phyloP scores from a whole-genome alignment of 2,797 vertebrate genomes.

The Caiman crocodilus region DNA sequence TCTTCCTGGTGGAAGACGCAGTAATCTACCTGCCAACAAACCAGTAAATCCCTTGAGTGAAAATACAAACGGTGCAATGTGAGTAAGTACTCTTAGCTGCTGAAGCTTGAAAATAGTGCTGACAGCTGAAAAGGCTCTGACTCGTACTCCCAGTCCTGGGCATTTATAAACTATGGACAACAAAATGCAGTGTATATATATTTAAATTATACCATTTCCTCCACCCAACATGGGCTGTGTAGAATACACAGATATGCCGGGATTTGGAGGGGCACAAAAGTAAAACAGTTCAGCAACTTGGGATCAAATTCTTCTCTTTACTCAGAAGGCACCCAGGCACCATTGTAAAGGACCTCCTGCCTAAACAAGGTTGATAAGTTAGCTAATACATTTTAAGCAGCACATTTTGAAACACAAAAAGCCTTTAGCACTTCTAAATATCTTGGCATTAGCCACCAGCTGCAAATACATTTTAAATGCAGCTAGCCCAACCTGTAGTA shows the following conservation, averaged over 20 bases:
- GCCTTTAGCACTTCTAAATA: neutral
- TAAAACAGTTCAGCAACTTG: neutral
- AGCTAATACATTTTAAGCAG: neutral
- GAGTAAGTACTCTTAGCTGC: neutral
- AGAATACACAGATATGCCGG: accelerated
- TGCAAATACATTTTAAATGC: neutral
- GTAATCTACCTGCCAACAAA: neutral
- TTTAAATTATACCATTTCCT: neutral
- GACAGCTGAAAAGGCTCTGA: neutral
- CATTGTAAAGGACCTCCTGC: neutral
- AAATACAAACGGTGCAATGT: neutral
- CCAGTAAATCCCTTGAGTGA: neutral
- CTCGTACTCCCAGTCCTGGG: accelerated
- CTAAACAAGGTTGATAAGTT: neutral
- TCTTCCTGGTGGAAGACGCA: neutral
- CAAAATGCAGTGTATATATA: neutral
- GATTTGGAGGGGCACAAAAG: neutral
- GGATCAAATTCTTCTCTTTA: neutral
- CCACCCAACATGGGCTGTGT: neutral
- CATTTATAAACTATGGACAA: neutral
- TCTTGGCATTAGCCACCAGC: neutral
- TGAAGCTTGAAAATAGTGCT: neutral
- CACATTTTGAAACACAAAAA: neutral
- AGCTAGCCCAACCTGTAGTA: neutral
- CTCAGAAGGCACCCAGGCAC: neutral